These are phyloP conservation scores for Mactromeris polynyma DNA, from an alignment of 2,888 invertebrate species.

Conservation along the genomic window DNA sequence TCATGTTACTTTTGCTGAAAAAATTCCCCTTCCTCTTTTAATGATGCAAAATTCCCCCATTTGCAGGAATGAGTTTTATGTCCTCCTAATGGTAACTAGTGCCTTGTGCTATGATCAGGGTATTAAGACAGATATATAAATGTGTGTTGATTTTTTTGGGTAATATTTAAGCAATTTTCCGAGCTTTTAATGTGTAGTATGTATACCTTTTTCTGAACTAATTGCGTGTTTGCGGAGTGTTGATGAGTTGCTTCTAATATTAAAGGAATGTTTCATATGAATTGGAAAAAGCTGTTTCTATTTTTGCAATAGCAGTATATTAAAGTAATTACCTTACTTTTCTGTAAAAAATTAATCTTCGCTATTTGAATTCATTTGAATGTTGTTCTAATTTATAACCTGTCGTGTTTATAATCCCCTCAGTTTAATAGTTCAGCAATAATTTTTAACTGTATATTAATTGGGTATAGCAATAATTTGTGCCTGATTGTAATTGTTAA, in stretches of 20 bases:
- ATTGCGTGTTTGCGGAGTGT: not conserved
- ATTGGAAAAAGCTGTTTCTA: not conserved
- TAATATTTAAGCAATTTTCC: not conserved
- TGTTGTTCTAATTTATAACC: not conserved
- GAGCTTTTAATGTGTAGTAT: not conserved
- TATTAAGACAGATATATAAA: constrained; percentile 13
- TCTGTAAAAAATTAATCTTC: not conserved
- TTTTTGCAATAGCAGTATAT: not conserved
- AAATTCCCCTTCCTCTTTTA: no score
- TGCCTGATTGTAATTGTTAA: not conserved
- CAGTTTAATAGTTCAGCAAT: not conserved
- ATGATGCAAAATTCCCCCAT: no score
- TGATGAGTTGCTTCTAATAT: not conserved
- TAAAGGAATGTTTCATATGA: not conserved
- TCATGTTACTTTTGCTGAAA: no score
- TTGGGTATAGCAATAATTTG: not conserved
- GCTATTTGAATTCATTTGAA: not conserved
- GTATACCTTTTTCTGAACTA: not conserved
- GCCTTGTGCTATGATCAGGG: not conserved
- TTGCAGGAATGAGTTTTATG: no score
- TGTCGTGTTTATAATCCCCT: not conserved
- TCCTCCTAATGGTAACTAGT: no score
- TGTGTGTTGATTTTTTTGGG: not conserved
- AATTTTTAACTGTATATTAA: not conserved
- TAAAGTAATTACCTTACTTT: not conserved